Conservation (phyloP, 2,113 vertebrate genomes). For the Pteropus alecto region DNA sequence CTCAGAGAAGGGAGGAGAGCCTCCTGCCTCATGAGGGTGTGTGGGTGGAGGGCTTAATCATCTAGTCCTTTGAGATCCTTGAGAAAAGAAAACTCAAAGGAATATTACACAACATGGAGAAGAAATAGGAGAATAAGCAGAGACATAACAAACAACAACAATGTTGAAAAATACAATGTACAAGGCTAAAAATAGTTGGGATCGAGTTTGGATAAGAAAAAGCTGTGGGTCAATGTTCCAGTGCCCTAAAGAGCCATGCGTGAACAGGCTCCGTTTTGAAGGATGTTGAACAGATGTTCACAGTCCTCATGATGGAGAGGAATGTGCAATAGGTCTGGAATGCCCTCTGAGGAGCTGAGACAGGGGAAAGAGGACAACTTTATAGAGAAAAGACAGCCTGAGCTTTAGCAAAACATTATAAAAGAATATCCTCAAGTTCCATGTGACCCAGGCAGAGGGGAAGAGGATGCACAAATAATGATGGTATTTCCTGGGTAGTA, state of each 20-base stretch:
- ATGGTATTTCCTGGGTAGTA: neutral
- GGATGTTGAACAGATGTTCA: conserved; percentile 8
- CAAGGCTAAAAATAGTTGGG: conserved; percentile 3
- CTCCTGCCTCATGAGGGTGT: neutral
- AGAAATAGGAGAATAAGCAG: conserved; percentile 14
- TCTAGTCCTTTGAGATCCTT: conserved; percentile 49
- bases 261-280: neutral
- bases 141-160: neutral
- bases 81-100: conserved; percentile 53
- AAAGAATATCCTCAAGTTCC: neutral
- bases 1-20: conserved; percentile 49
- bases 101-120: conserved; percentile 58
- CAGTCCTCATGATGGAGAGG: neutral
- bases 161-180: neutral
- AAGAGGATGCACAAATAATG: no score
- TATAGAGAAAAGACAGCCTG: neutral
- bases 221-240: neutral
- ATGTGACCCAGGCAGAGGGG: neutral
- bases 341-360: neutral
- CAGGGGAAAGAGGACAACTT: neutral
- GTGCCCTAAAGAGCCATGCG: neutral
- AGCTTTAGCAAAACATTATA: neutral
- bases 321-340: neutral
- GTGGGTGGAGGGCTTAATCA: conserved; percentile 61
- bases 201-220: conserved; percentile 11